phyloP scores from a whole-genome alignment of 2,113 vertebrate genomes.

The Halcyon malimbica region DNA sequence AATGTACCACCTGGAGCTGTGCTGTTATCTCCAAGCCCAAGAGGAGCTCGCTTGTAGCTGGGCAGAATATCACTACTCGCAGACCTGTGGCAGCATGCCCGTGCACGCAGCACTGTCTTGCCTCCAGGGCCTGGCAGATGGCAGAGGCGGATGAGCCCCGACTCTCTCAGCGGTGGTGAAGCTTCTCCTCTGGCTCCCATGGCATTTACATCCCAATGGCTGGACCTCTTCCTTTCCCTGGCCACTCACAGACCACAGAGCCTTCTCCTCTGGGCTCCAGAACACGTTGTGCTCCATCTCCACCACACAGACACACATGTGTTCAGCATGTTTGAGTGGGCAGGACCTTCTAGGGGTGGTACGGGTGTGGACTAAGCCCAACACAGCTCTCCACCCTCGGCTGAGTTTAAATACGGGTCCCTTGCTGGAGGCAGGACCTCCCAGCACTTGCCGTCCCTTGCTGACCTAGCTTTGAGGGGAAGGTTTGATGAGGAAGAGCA shows the following conservation, averaged over 20 bases:
- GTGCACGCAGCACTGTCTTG: background rate
- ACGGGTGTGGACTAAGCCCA: background rate
- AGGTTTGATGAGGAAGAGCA: background rate
- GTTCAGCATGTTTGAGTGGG: background rate
- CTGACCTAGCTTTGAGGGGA: background rate
- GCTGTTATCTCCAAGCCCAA: background rate
- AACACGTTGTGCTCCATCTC: background rate
- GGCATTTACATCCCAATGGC: background rate
- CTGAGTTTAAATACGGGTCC: background rate
- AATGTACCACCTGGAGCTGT: background rate
- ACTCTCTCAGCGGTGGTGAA: background rate
- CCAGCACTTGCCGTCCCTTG: background rate
- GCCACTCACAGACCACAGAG: background rate
- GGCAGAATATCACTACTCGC: background rate
- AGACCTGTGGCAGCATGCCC: background rate
- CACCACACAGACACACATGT: rapidly evolving
- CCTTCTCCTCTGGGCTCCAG: background rate
- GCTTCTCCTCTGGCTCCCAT: background rate
- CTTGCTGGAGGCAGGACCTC: background rate
- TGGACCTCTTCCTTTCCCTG: background rate
- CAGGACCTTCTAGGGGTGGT: background rate
- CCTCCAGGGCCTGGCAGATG: conserved; percentile 27
- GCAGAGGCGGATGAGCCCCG: background rate
- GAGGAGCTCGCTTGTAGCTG: background rate
- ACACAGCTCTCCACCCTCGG: rapidly evolving